These are phyloP conservation scores for Allolobophora icterica DNA, from an alignment of 2,888 invertebrate genomes.

Conservation along the genomic window DNA sequence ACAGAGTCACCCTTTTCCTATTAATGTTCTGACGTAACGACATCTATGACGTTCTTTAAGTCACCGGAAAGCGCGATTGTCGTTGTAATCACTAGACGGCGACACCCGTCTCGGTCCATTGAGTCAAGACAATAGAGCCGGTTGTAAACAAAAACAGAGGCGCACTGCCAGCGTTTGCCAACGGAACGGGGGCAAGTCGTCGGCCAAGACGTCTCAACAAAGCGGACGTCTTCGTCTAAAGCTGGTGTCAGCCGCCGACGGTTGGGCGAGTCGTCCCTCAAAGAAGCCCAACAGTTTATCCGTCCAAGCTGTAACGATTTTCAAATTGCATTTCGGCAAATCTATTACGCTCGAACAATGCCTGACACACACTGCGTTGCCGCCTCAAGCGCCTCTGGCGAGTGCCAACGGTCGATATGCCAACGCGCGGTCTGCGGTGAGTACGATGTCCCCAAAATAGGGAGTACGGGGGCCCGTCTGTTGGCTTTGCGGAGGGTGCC, in stretches of 20 bases:
- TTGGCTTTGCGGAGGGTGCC: background rate
- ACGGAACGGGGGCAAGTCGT: background rate
- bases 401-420: conserved; percentile 6
- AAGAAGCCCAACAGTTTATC: background rate
- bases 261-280: background rate
- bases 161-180: background rate
- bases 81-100: background rate
- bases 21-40: background rate
- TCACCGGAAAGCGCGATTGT: background rate
- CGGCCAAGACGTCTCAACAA: conserved; percentile 2
- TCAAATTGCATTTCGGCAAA: conserved; percentile 23
- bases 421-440: background rate
- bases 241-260: background rate
- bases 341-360: conserved; percentile 14
- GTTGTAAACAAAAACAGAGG: background rate
- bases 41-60: background rate
- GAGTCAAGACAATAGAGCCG: background rate
- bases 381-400: background rate
- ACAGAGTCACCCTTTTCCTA: background rate
- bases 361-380: background rate
- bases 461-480: background rate
- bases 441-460: background rate
- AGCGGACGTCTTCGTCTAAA: background rate
- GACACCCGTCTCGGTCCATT: background rate
- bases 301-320: conserved; percentile 18